Base-by-base conservation (phyloP, 1,140 invertebrate species). In the Thaumetopoea pityocampa region DNA sequence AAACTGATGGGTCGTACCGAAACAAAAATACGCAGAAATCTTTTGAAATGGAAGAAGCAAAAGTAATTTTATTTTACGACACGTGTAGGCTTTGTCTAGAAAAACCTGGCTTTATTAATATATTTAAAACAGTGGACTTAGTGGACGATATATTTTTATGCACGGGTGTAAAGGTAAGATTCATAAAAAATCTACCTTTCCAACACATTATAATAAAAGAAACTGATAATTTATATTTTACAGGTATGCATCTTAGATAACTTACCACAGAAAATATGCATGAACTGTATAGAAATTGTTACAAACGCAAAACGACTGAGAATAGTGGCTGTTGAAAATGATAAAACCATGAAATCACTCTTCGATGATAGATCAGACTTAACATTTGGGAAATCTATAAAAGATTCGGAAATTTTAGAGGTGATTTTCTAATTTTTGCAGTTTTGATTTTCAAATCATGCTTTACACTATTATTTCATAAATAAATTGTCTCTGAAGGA, bases 81-180 rank as follows among this genome's bases (percentile, higher is more conserved):
- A 33, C 56, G 36, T 78, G 73, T 38, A 70, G 73, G 46, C 32
- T 78, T 14, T 78, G 73, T 34, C 52, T 78, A 11, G 45, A 66
- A n/a, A 38, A 56, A 3, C 18, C 26, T 33, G 73, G 68, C 7
- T 22, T 18, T 15, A 36, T 27, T 29, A 46, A 63, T 41, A 56
- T 71, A 22, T 74, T 64, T 48, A 35, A 62, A 2, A 51, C 9
- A 16, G 27, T 45, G 44, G 43, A 55, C 6, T 49, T 77, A 22
- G 20, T 34, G 22, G 22, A 52, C 7, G 57, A 77, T 42, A 67
- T 77, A 30, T 52, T 38, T 15, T 19, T 36, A 8, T 63, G 38
- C 10, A 64, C 53, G 6, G 61, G 68, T 7, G 43, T 76, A 4
- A 67, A 56, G 19, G 71, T 76, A 62, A 28, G 45, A 45, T 20